Base-by-base conservation (phyloP, 2,113 vertebrate species). In the Calyptomena viridis region DNA sequence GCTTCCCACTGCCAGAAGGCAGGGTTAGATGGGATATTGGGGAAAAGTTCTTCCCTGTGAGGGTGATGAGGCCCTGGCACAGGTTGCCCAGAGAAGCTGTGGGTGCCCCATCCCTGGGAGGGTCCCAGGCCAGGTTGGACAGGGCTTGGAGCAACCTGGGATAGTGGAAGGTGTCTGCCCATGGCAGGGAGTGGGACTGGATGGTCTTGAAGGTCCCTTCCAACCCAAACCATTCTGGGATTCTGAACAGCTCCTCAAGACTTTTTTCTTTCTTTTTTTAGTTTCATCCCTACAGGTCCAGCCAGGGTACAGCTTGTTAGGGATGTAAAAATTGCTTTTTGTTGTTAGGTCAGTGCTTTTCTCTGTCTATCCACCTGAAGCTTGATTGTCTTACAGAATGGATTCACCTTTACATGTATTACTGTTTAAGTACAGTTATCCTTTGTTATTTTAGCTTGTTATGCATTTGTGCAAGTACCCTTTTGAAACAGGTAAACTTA, bases 21-120 rank as follows among this genome's bases (percentile, higher is more conserved):
- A 35, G 30, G 19, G 24, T 0, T 25, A 6, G 49, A 3, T 35
- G 75, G 40, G 35, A 14, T 30, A 4, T 0, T 30, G 56, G 40
- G 49, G 3, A 47, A 30, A 22, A 64, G 35, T 72, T 16, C 1
- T 1, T 49, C 7, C 31, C 49, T 49, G 30, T 0, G 5, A 47
- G 30, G 40, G 24, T 24, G 73, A 12, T 2, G 2, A 62, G 59
- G 63, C 12, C 39, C 39, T 69, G 74, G 39, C 64, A 39, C 28
- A 62, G 59, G 37, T 1, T 69, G 27, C 23, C 53, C 74, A 71
- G 55, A 63, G 40, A 12, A 63, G 56, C 66, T 63, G 56, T 2
- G 40, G n/a, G 39, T 53, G 56, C 40, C 20, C n/a, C 56, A 63
- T 11, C 21, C 66, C 25, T 80, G 75, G 24, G 1, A 64, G 20